phyloP scores from a whole-genome alignment of 1,140 invertebrate species.

The Brachionus asplanchnoidis region DNA sequence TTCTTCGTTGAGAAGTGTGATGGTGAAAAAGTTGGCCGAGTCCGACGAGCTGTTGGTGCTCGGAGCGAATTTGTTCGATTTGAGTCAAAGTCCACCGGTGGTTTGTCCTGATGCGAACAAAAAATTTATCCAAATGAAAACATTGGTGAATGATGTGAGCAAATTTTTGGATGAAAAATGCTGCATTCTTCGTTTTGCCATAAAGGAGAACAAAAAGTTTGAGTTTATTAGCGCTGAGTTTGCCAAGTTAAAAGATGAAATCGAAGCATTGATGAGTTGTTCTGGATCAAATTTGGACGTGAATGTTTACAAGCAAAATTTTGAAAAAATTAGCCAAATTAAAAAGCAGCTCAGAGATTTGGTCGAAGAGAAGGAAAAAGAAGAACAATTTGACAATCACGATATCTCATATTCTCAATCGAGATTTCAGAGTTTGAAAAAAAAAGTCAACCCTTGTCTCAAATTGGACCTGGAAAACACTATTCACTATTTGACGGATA shows the following conservation, averaged over 20 bases:
- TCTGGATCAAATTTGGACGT: neutral
- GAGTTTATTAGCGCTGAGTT: neutral
- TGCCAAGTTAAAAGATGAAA: neutral
- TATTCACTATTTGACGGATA: neutral
- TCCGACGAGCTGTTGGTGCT: neutral
- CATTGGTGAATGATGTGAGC: neutral
- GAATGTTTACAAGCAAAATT: neutral
- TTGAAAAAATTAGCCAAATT: neutral
- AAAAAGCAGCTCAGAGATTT: neutral
- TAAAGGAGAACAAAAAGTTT: neutral
- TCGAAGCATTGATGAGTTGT: neutral
- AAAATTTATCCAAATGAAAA: neutral
- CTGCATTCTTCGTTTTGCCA: neutral
- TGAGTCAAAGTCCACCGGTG: neutral
- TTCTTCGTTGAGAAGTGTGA: neutral
- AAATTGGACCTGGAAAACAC: neutral
- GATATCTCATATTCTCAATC: neutral
- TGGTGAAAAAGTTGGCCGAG: neutral
- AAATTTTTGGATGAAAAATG: conserved; percentile 39
- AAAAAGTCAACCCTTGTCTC: neutral
- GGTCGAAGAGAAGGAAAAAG: neutral
- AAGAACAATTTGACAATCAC: neutral
- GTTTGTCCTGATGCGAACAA: neutral
- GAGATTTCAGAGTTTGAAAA: neutral
- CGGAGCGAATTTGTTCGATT: neutral